A percentile compares a stretch with the other conserved stretches of the same genome.
These are phyloP conservation scores for Macaria notata DNA, from an alignment of 2,888 invertebrate species.

Conservation along the genomic window DNA sequence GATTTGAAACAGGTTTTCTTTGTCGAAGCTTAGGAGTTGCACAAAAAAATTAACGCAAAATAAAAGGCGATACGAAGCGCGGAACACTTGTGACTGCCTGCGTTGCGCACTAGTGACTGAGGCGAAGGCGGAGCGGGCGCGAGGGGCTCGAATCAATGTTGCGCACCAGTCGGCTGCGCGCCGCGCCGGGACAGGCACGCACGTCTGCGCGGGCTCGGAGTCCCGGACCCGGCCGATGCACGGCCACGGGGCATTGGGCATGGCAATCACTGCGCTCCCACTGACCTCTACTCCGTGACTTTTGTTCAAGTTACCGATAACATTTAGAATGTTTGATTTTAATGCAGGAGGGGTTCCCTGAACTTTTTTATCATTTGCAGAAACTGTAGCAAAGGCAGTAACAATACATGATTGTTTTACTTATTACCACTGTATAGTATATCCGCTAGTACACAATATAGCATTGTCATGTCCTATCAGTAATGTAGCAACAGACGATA, in stretches of 20 bases:
- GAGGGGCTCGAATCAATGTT: conserved; percentile 76
- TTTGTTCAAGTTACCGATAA: too few species aligned
- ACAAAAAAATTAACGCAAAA: conserved; percentile 71
- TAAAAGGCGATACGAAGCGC: conserved; percentile 53
- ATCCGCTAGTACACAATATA: too few species aligned
- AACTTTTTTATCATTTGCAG: too few species aligned
- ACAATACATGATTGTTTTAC: too few species aligned
- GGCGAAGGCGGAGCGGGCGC: conserved; percentile 45
- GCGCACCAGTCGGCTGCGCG: conserved; percentile 64
- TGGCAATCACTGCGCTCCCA: not conserved
- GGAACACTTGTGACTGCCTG: conserved; percentile 68
- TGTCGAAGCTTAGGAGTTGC: conserved; percentile 51
- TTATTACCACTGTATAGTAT: too few species aligned
- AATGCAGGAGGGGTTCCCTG: too few species aligned
- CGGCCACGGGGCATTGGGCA: not conserved
- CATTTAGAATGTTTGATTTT: too few species aligned
- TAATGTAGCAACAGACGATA: too few species aligned
- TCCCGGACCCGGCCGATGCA: conserved; percentile 5
- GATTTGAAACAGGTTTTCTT: conserved; percentile 64
- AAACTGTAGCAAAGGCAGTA: too few species aligned
- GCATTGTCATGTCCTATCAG: too few species aligned
- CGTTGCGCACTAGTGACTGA: conserved; percentile 81
- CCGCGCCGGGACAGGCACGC: conserved; percentile 45
- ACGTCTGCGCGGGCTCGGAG: conserved; percentile 31
- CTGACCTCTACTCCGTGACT: too few species aligned